Evolutionary conservation across 2,113 vertebrate species (phyloP).

Genomic region (Pseudopipra pipra): DNA sequence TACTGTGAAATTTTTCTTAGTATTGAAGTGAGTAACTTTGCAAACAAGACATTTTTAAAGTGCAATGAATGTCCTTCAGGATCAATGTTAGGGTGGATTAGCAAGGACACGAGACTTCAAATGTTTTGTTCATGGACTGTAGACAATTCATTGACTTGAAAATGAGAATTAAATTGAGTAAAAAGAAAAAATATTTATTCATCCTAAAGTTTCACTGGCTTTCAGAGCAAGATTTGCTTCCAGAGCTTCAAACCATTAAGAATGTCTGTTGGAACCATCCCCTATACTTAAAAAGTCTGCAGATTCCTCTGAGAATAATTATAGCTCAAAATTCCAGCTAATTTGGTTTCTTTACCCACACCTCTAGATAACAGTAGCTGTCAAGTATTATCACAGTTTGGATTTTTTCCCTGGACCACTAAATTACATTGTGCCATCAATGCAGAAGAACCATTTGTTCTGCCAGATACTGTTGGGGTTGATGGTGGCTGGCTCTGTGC

Average conservation of each 20-base stretch:
- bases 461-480: constrained; percentile 74
- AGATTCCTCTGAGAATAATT: not conserved
- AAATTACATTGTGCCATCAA: constrained; percentile 71
- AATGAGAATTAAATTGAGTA: not conserved
- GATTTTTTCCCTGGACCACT: constrained; percentile 82
- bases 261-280: not conserved
- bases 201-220: not conserved
- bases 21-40: not conserved
- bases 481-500: constrained; percentile 72
- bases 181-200: not conserved
- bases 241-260: not conserved
- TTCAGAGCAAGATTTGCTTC: not conserved
- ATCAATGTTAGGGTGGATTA: not conserved
- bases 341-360: not conserved
- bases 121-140: not conserved
- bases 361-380: constrained; percentile 74
- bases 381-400: constrained; percentile 83
- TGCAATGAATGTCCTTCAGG: not conserved
- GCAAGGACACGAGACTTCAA: not conserved
- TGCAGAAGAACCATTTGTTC: constrained; percentile 74
- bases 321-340: not conserved
- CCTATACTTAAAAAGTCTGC: not conserved
- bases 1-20: not conserved
- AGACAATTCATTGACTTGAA: not conserved
- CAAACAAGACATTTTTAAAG: not conserved